Conservation (phyloP, 2,888 invertebrate genomes). For the Drosophila imparisetae region DNA sequence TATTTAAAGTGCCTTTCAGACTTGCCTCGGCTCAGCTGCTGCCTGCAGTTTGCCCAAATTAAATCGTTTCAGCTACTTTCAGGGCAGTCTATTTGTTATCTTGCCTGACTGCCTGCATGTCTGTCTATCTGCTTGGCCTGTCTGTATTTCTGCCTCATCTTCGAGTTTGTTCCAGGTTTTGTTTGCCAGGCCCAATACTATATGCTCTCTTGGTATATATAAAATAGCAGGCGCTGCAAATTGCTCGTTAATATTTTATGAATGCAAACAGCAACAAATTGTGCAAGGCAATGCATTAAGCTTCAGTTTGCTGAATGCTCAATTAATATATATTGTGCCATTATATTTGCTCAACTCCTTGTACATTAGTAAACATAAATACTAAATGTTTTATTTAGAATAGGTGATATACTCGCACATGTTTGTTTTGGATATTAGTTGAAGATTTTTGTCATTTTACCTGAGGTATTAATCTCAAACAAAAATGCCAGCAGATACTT, state of each 20-base stretch:
- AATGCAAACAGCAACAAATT: conserved; percentile 79
- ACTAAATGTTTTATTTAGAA: conserved; percentile 52
- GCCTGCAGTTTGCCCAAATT: conserved; percentile 58
- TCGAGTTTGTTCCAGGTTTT: conserved; percentile 27
- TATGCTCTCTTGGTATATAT: conserved; percentile 25
- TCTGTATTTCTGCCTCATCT: conserved; percentile 26
- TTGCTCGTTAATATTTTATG: conserved; percentile 79
- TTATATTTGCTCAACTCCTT: conserved; percentile 20
- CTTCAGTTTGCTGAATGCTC: conserved; percentile 27
- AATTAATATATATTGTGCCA: conserved; percentile 22
- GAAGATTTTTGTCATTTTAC: conserved; percentile 8
- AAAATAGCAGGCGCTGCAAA: conserved; percentile 68
- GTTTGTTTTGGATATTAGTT: conserved; percentile 22
- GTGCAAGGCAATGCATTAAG: conserved; percentile 61
- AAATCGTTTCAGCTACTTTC: conserved; percentile 65
- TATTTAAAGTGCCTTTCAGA: conserved; percentile 69
- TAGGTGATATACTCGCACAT: conserved; percentile 50
- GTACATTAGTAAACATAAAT: conserved; percentile 21
- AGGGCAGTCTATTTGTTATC: conserved; percentile 29
- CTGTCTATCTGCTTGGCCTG: conserved; percentile 13
- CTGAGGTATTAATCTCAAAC: not conserved
- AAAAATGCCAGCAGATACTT: not conserved
- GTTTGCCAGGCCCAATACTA: conserved; percentile 58
- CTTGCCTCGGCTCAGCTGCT: conserved; percentile 2
- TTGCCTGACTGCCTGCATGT: conserved; percentile 11